A percentile compares a stretch with the other conserved stretches of the same genome.
These are phyloP conservation scores for Phenacoccus solenopsis DNA, from an alignment of 1,140 invertebrate genomes.

Conservation along the genomic window DNA sequence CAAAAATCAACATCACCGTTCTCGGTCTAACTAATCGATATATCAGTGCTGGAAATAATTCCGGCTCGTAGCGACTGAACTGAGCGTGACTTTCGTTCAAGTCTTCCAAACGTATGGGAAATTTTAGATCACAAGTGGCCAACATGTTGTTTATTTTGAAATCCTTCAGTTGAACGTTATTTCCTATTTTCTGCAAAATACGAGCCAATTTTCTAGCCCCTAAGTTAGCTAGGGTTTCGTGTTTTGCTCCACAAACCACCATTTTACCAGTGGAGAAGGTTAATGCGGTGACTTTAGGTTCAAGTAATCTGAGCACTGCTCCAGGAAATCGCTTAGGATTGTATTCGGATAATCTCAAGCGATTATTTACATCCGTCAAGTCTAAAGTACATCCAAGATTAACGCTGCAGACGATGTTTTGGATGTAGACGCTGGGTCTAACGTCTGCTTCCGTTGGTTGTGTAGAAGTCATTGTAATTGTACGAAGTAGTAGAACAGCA, in stretches of 20 bases:
- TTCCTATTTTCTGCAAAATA: slow-evolving; percentile 87
- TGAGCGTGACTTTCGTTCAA: slow-evolving; percentile 88
- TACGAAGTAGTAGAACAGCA: no score
- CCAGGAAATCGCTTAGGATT: slow-evolving; percentile 97
- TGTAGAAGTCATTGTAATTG: neutral
- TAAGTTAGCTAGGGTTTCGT: slow-evolving; percentile 83
- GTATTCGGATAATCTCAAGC: slow-evolving; percentile 97
- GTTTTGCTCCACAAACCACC: slow-evolving; percentile 95
- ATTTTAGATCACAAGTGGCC: slow-evolving; percentile 93
- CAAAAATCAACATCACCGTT: slow-evolving; percentile 92
- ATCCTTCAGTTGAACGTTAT: slow-evolving; percentile 39
- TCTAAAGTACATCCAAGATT: slow-evolving; percentile 78
- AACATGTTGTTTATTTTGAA: slow-evolving; percentile 99
- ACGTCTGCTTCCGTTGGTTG: neutral
- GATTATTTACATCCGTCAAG: slow-evolving; percentile 81
- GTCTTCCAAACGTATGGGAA: slow-evolving; percentile 92
- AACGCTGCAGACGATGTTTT: slow-evolving; percentile 89
- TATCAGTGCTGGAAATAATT: slow-evolving; percentile 92
- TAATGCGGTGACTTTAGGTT: slow-evolving; percentile 90
- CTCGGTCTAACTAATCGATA: slow-evolving; percentile 95
- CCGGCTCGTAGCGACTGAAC: slow-evolving; percentile 86
- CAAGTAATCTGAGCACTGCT: slow-evolving; percentile 94
- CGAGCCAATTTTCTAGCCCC: slow-evolving; percentile 94
- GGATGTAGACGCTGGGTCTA: neutral
- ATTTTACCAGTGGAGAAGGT: slow-evolving; percentile 98